Percentiles rank a stretch among this genome's conserved stretches.
These are phyloP conservation scores for Coecobrya sp. DNA, from an alignment of 2,888 invertebrate genomes.

Conservation along the genomic window DNA sequence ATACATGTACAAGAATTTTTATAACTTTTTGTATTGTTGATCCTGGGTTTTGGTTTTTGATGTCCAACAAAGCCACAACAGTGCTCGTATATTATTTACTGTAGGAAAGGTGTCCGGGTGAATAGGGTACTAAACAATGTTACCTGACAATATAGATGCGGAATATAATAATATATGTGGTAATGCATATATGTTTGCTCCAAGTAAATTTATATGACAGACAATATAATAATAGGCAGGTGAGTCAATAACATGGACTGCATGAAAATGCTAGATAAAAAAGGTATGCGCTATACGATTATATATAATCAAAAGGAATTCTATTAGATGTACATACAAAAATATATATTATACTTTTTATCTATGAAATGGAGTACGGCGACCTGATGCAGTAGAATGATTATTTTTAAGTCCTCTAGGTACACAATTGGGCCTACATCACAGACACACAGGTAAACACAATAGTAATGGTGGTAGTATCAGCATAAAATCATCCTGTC, in stretches of 20 bases:
- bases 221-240: neutral
- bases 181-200: neutral
- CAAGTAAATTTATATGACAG: slow-evolving; percentile 17
- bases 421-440: neutral
- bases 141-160: neutral
- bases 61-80: slow-evolving; percentile 50
- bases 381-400: slow-evolving; percentile 40
- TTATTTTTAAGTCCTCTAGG: slow-evolving; percentile 8
- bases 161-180: neutral
- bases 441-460: neutral
- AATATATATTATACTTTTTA: slow-evolving; percentile 12
- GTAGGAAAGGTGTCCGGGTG: slow-evolving; percentile 52
- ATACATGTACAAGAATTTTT: slow-evolving; percentile 2
- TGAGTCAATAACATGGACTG: neutral
- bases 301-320: neutral
- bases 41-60: neutral
- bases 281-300: neutral
- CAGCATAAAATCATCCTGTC: slow-evolving; percentile 39
- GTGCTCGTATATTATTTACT: neutral
- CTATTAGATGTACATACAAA: neutral
- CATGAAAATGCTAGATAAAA: neutral
- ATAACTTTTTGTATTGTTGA: slow-evolving; percentile 25
- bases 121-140: slow-evolving; percentile 21
- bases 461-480: neutral
- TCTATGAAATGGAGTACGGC: slow-evolving; percentile 41